A percentile compares a stretch with the other conserved stretches of the same genome.
phyloP scores from a whole-genome alignment of 1,140 invertebrate genomes.

The Drosophila pseudoobscura region DNA sequence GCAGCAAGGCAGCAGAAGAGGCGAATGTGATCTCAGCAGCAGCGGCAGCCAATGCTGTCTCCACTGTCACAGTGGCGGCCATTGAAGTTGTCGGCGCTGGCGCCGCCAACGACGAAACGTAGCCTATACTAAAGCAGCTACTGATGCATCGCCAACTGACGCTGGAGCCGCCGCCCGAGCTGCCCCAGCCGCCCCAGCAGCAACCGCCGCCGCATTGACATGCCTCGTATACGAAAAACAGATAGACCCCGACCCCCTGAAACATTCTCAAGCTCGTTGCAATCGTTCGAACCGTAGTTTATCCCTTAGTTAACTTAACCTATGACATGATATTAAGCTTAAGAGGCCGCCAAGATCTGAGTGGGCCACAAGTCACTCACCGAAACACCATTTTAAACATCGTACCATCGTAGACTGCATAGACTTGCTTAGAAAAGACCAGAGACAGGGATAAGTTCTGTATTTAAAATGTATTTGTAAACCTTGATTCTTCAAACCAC shows the following conservation, averaged over 20 bases:
- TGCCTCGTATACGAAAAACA: constrained; percentile 48
- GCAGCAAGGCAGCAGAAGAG: constrained; percentile 21
- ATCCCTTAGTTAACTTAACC: no score
- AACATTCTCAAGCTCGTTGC: constrained; percentile 43
- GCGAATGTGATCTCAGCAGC: constrained; percentile 28
- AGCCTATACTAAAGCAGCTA: constrained; percentile 83
- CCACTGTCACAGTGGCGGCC: constrained; percentile 37
- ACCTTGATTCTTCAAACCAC: background rate
- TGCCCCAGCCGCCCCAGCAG: no score
- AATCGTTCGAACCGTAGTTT: no score
- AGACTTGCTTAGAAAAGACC: constrained; percentile 44
- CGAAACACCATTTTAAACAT: constrained; percentile 68
- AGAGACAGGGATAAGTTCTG: constrained; percentile 34
- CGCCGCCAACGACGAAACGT: constrained; percentile 77
- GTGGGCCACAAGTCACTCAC: constrained; percentile 50
- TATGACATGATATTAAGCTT: constrained; percentile 14
- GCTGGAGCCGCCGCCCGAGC: constrained; percentile 46
- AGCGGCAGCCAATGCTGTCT: constrained; percentile 1
- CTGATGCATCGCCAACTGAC: constrained; percentile 77
- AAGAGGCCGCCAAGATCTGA: constrained; percentile 10
- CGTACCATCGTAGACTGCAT: constrained; percentile 64
- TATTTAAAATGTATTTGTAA: constrained; percentile 37
- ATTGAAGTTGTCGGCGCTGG: constrained; percentile 72
- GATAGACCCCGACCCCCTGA: background rate
- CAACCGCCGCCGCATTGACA: constrained; percentile 6